Evolutionary conservation across 2,888 invertebrate genomes (phyloP).

Genomic region (Sicus ferrugineus): DNA sequence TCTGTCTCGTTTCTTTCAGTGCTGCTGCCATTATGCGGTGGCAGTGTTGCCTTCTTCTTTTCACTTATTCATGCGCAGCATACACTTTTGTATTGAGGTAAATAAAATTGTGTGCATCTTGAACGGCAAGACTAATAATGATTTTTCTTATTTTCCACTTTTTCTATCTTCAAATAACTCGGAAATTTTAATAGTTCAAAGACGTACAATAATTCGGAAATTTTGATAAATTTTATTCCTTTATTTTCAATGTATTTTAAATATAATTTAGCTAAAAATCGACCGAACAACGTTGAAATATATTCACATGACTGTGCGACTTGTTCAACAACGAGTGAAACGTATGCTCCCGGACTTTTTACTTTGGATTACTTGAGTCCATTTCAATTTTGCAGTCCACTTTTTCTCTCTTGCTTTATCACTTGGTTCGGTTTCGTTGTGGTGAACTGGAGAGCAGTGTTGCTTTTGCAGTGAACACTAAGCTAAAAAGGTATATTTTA

Average conservation of each 20-base stretch:
- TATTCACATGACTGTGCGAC: slow-evolving; percentile 36
- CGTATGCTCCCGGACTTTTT: slow-evolving; percentile 47
- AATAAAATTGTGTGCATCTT: slow-evolving; percentile 52
- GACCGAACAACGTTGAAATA: slow-evolving; percentile 31
- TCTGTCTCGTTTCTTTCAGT: slow-evolving; percentile 33
- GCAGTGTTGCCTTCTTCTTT: slow-evolving; percentile 44
- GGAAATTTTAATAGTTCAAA: slow-evolving; percentile 10
- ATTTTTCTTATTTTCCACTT: slow-evolving; percentile 42
- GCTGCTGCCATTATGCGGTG: neutral
- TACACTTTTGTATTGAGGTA: slow-evolving; percentile 40
- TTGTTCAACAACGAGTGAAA: slow-evolving; percentile 38
- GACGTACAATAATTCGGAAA: neutral
- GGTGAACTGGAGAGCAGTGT: slow-evolving; percentile 31
- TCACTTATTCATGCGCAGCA: slow-evolving; percentile 47
- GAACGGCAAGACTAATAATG: slow-evolving; percentile 49
- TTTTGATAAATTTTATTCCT: neutral
- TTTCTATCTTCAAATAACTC: slow-evolving; percentile 14
- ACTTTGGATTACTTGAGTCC: slow-evolving; percentile 42
- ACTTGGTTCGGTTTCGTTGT: slow-evolving; percentile 34
- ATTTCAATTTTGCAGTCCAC: slow-evolving; percentile 34
- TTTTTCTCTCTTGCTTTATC: slow-evolving; percentile 24
- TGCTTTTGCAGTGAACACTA: slow-evolving; percentile 29
- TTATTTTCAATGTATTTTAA: slow-evolving; percentile 6
- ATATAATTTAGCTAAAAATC: slow-evolving; percentile 34
- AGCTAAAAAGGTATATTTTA: neutral